These are phyloP conservation scores for Rhinella marina DNA, from an alignment of 2,797 vertebrate species.

Conservation along the genomic window DNA sequence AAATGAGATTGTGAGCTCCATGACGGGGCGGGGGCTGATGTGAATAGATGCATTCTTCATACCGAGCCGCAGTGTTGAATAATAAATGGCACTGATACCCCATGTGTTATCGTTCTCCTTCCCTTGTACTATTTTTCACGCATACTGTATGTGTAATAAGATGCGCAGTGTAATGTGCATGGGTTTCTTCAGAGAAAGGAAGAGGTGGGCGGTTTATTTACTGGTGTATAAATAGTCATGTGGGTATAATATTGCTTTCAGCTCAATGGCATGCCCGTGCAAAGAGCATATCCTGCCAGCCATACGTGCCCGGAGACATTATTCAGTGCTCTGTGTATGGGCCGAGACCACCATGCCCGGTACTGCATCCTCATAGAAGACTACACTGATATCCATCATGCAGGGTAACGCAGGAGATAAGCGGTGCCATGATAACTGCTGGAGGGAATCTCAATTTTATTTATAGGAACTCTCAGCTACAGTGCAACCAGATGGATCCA, in stretches of 20 bases:
- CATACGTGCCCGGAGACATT: neutral
- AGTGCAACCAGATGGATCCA: too few relatives aligned
- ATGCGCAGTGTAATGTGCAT: neutral
- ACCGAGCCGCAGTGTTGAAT: neutral
- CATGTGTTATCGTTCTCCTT: neutral
- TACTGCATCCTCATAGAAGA: too few relatives aligned
- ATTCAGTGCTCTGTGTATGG: too few relatives aligned
- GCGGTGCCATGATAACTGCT: neutral
- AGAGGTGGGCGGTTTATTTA: conserved; percentile 11
- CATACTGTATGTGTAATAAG: neutral
- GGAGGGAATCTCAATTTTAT: too few relatives aligned
- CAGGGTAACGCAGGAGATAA: too few relatives aligned
- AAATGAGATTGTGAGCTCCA: neutral
- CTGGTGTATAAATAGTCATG: neutral
- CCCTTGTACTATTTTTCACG: neutral
- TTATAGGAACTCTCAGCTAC: too few relatives aligned
- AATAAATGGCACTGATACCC: neutral
- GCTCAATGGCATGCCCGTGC: conserved; percentile 4
- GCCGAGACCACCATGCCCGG: too few relatives aligned
- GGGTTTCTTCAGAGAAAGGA: conserved; percentile 1
- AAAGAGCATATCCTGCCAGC: neutral
- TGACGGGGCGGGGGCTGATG: neutral
- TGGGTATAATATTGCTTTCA: conserved; percentile 5
- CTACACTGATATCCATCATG: too few relatives aligned
- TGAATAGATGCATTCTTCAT: neutral